Percentiles rank a stretch among this genome's conserved stretches.
These are phyloP conservation scores for Myotis yumanensis DNA, from an alignment of 2,113 vertebrate species.

Conservation along the genomic window DNA sequence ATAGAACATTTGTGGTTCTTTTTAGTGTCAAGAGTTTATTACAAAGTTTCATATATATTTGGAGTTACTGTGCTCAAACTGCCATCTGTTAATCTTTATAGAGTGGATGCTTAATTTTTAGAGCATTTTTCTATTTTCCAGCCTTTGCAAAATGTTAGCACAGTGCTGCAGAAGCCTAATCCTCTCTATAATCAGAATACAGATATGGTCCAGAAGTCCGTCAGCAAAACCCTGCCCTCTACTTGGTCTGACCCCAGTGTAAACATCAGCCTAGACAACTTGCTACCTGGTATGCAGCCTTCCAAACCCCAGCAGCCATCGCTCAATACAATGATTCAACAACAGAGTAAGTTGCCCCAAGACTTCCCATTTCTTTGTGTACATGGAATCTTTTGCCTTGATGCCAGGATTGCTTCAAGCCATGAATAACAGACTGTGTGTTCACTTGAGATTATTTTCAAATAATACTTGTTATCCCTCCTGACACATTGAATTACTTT, in stretches of 20 bases:
- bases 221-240: constrained; percentile 92
- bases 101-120: constrained; percentile 67
- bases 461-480: neutral
- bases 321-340: constrained; percentile 96
- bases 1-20: neutral
- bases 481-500: neutral
- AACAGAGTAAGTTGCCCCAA: constrained; percentile 89
- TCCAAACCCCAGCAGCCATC: constrained; percentile 94
- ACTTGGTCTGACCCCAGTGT: constrained; percentile 97
- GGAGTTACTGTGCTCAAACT: constrained; percentile 21
- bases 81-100: neutral
- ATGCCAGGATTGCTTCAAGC: neutral
- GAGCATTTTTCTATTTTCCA: constrained; percentile 80
- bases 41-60: neutral
- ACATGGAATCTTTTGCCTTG: neutral
- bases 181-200: constrained; percentile 88
- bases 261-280: constrained; percentile 98
- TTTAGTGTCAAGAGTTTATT: constrained; percentile 9
- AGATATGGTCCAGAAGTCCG: constrained; percentile 87
- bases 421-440: neutral
- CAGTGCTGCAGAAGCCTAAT: constrained; percentile 86
- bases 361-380: neutral
- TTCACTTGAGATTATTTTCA: neutral
- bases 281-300: constrained; percentile 93
- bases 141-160: constrained; percentile 89